Evolutionary conservation across 2,888 invertebrate genomes (phyloP).

Genomic region (Sinopyrophorus schimmeli): DNA sequence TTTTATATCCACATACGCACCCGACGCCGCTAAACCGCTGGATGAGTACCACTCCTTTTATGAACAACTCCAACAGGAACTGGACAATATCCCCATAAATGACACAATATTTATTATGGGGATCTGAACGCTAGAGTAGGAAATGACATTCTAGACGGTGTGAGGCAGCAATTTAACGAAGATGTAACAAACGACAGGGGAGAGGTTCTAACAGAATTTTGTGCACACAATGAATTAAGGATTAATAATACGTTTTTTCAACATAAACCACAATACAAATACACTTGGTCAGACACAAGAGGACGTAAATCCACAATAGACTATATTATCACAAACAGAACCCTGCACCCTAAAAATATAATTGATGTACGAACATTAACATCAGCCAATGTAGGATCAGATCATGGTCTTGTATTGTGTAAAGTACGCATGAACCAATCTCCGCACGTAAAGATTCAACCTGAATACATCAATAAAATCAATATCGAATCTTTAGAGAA

Average conservation of each 20-base stretch:
- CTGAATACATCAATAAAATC: conserved; percentile 4
- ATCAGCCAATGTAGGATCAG: conserved; percentile 8
- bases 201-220: not conserved
- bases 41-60: too few relatives aligned
- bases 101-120: too few relatives aligned
- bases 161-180: conserved; percentile 2
- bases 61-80: too few relatives aligned
- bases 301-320: conserved; percentile 4
- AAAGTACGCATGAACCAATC: conserved; percentile 1
- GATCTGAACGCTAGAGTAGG: not conserved
- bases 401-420: conserved; percentile 8
- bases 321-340: conserved; percentile 8
- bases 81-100: too few relatives aligned
- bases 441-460: not conserved
- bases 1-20: too few relatives aligned
- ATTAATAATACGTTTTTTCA: conserved; percentile 13
- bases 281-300: conserved; percentile 4
- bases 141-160: not conserved
- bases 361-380: conserved; percentile 8
- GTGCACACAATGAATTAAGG: conserved; percentile 9
- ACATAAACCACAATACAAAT: conserved; percentile 10
- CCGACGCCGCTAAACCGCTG: too few relatives aligned
- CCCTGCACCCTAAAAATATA: not conserved
- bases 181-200: not conserved
- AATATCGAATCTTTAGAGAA: not conserved